Evolutionary conservation across 2,797 vertebrate genomes (phyloP), one percentile per base, ranked within the genome.

Genomic region (Staurois parvus): DNA sequence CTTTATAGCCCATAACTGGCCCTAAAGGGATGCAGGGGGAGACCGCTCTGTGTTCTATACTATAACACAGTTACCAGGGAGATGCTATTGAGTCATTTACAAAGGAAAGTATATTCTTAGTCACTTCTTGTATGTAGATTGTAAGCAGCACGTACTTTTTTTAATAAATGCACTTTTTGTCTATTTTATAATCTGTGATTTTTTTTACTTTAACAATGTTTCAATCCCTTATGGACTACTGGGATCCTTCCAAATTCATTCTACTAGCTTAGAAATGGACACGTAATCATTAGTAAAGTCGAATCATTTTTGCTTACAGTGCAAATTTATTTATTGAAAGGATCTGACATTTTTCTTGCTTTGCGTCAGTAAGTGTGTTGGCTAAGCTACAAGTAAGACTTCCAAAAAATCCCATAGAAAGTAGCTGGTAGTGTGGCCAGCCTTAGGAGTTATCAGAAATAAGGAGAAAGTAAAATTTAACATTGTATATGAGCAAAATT

Each of bases 1-100:
- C 67, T 48, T n/a, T 17, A 56, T 28, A 75, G 56, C 37, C 21
- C 45, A 29, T 66, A 74, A 26, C 70, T 87, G 85, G 85, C 85
- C 85, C 85, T 87, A 83, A 87, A 83, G 85, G 85, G 80, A 72
- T 83, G 67, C 59, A 87, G 81, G 85, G 85, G 81, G 85, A 83
- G 62, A 29, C 69, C 74, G 75, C 37, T 59, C 56, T 62, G 4
- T 28, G 37, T 2, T 59, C 10, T 66, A 28, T 26, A 66, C 64
- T 66, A 29, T 29, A 66, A 26, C n/a, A 29, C 26, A 66, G 28
- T 66, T 24, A 59, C 52, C 52, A 59, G 52, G 13, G 64, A 29
- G n/a, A 66, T 66, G 10, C 64, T 66, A 66, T 66, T 4, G n/a
- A 66, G 64, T 66, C 64, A 2, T 11, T 64, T 28, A 66, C n/a